Conservation (phyloP, 2,888 invertebrate genomes). For the Troides aeacus region DNA sequence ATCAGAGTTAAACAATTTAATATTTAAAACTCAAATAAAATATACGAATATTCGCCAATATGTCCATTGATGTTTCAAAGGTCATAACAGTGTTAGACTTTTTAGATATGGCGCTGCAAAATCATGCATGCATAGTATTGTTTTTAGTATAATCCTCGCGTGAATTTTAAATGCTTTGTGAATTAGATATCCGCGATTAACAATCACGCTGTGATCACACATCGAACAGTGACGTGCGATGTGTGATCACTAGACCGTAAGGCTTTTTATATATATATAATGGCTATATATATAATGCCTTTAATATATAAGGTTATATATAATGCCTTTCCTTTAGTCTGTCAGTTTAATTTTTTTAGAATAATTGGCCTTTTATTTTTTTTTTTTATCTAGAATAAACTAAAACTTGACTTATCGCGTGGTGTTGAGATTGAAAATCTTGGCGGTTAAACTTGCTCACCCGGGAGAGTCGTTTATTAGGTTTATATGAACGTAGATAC, state of each 20-base stretch:
- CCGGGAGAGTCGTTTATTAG: neutral
- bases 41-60: too few species aligned
- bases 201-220: constrained; percentile 9
- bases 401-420: too few species aligned
- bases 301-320: too few species aligned
- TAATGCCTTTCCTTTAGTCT: too few species aligned
- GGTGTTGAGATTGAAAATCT: too few species aligned
- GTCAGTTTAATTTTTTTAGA: too few species aligned
- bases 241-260: neutral
- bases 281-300: neutral
- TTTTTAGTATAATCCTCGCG: neutral
- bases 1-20: too few species aligned
- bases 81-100: neutral
- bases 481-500: too few species aligned
- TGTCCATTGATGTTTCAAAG: neutral
- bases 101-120: neutral
- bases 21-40: too few species aligned
- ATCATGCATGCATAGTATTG: neutral
- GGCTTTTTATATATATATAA: neutral
- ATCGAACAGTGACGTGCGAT: neutral
- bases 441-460: neutral
- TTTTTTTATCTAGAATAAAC: too few species aligned
- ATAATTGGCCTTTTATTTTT: too few species aligned
- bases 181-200: neutral
- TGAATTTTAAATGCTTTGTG: constrained; percentile 7